Percentiles rank a stretch among this genome's conserved stretches.
Conservation (phyloP, 2,113 vertebrate genomes). For the Nothocercus julius region DNA sequence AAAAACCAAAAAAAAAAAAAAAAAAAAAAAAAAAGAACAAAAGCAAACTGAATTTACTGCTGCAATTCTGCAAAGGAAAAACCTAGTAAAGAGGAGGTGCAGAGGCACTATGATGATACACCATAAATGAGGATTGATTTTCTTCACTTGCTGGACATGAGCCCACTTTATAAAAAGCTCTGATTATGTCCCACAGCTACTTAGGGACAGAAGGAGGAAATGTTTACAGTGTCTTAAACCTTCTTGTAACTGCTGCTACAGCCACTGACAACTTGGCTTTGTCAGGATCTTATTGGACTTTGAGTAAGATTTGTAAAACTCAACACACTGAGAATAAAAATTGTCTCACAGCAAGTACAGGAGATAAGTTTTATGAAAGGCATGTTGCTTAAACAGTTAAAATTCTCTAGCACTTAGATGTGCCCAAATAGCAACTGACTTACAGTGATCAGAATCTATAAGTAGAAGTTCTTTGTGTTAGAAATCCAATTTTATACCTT, state of each 20-base stretch:
- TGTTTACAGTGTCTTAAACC: slow-evolving; percentile 74
- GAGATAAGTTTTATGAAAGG: slow-evolving; percentile 57
- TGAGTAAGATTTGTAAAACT: slow-evolving; percentile 50
- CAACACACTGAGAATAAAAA: slow-evolving; percentile 61
- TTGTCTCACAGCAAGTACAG: slow-evolving; percentile 29
- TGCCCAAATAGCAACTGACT: not conserved
- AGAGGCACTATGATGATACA: not conserved
- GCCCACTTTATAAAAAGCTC: slow-evolving; percentile 67
- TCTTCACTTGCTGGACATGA: slow-evolving; percentile 54
- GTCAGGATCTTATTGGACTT: slow-evolving; percentile 50
- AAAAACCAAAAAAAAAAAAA: not conserved
- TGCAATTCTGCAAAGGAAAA: not conserved
- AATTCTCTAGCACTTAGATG: not conserved
- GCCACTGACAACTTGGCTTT: slow-evolving; percentile 67
- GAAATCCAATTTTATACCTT: not conserved
- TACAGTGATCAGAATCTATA: not conserved
- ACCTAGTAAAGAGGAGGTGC: not conserved
- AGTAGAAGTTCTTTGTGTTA: not conserved
- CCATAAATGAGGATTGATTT: slow-evolving; percentile 37
- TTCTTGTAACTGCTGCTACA: slow-evolving; percentile 72
- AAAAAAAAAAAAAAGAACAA: not conserved
- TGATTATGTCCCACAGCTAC: slow-evolving; percentile 66
- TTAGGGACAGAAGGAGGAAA: slow-evolving; percentile 69
- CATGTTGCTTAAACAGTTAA: not conserved
- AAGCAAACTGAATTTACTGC: not conserved